Evolutionary conservation across 2,888 invertebrate genomes (phyloP), one percentile per base, ranked within the genome.

Genomic region (Lasioglossum oenotherae): DNA sequence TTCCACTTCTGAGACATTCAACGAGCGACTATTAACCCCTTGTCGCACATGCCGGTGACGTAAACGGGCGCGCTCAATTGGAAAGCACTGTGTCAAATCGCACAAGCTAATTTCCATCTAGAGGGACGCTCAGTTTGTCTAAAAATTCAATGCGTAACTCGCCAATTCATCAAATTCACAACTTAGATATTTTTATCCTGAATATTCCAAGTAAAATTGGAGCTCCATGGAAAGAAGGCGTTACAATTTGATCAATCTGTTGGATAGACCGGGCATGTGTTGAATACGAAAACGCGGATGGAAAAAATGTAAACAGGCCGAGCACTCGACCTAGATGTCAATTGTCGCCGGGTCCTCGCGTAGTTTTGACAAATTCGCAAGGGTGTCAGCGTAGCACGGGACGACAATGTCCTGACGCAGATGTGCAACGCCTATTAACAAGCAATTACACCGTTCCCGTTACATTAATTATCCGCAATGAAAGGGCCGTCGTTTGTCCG

Each of bases 381-480:
- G 41, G 78, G 46, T 35, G 44, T 78, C 19, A 6, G n/a, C 8
- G 53, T 41, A 27, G 23, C 78, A n/a, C 38, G n/a, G 31, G 4
- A 46, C 35, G 49, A 82, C 44, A 85, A 78, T 74, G 35, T 73
- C 60, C 23, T 3, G 38, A 77, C 74, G 81, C 90, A 91, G 90
- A 91, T 91, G 90, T 76, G 82, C 77, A n/a, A 67, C 80, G 46
- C 78, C 81, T 89, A 91, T 91, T 85, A 91, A 89, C 89, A 81
- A 87, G 90, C 89, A 91, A 91, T 91, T 91, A 90, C 90, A 80
- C 77, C 86, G 78, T 71, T 67, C 76, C 75, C 79, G 87, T 90
- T 88, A 91, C 90, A 91, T 91, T 91, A 91, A 91, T 91, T 91
- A 88, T 89, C 80, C 53, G 49, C 85, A 60, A 82, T 87, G 86